Percentiles rank a stretch among this genome's conserved stretches.
Conservation (phyloP, 2,797 vertebrate genomes). For the Thunnus albacares region DNA sequence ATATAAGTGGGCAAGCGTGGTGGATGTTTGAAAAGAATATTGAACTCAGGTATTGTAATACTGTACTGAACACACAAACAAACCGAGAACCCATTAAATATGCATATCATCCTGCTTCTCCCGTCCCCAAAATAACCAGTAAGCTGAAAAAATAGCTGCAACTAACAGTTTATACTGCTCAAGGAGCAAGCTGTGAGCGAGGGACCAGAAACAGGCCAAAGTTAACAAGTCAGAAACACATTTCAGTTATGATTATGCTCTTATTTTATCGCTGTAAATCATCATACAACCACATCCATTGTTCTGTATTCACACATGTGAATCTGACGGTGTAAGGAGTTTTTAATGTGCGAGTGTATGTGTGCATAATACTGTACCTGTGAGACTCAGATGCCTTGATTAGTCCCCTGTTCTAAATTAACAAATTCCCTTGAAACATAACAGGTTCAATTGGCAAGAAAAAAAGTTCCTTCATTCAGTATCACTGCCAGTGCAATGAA, state of each 20-base stretch:
- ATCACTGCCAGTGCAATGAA: conserved; percentile 83
- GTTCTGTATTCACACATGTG: conserved; percentile 27
- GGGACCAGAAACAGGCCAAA: conserved; percentile 30
- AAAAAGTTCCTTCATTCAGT: conserved; percentile 79
- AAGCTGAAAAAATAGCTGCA: conserved; percentile 45
- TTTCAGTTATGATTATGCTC: conserved; percentile 34
- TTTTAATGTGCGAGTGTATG: conserved; percentile 24
- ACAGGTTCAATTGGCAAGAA: conserved; percentile 67
- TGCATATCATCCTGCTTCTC: conserved; percentile 70
- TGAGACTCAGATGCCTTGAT: conserved; percentile 65
- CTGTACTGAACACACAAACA: conserved; percentile 65
- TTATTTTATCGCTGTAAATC: conserved; percentile 28
- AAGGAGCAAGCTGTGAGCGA: conserved; percentile 29
- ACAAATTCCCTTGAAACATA: conserved; percentile 71
- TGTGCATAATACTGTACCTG: conserved; percentile 47
- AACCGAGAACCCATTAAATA: conserved; percentile 76
- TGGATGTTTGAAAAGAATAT: conserved; percentile 37
- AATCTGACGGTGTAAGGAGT: conserved; percentile 29
- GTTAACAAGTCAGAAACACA: conserved; percentile 20
- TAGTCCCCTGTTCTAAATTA: conserved; percentile 71
- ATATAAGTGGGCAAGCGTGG: neutral
- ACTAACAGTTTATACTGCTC: conserved; percentile 36
- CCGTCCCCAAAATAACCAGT: conserved; percentile 73
- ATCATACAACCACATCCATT: conserved; percentile 17
- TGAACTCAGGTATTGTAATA: conserved; percentile 64